Base-by-base conservation (phyloP, 2,797 vertebrate species). In the Austrolebias charrua region DNA sequence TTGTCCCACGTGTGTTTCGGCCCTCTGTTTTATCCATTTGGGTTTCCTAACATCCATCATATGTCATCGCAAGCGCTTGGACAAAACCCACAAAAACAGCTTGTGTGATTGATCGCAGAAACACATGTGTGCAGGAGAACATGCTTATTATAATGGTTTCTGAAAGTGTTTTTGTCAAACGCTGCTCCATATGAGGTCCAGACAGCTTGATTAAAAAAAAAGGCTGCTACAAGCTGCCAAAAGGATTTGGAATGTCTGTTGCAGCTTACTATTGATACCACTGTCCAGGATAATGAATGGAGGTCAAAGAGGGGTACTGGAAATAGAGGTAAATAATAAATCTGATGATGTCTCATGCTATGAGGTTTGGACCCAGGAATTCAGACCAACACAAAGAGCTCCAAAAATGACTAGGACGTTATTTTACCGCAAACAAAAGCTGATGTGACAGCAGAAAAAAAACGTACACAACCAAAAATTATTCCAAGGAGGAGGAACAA, bases 161-260 rank as follows among this genome's bases (percentile, higher is more conserved):
- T 55, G 63, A 69, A 71, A 35, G 79, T 48, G 75, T 59, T 72
- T 76, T 63, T 49, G 63, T 35, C 0, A 29, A 72, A 69, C 53
- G 45, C 12, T 48, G 71, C 50, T 59, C 58, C 20, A 69, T 29
- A 48, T 66, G 56, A 46, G 65, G 63, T 71, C 14, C 6, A 70
- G 75, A 54, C 71, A 42, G 76, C 75, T 76, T 40, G 83, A 80
- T 86, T 64, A 71, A 90, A 86, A 80, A 80, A 86, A 80, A 80
- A 9, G 60, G 44, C 50, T 33, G 68, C 63, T 12, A 40, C 12
- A 40, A 40, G 1, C 12, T 40, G 11, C 38, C 82, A 78, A 86
- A 80, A 84, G 83, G 76, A 60, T 70, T 71, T 9, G 29, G 77
- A 53, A 45, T 54, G 71, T 76, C 55, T 56, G 58, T 28, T 57